Conservation (phyloP, 2,113 vertebrate genomes). For the Ceyx melanurus region DNA sequence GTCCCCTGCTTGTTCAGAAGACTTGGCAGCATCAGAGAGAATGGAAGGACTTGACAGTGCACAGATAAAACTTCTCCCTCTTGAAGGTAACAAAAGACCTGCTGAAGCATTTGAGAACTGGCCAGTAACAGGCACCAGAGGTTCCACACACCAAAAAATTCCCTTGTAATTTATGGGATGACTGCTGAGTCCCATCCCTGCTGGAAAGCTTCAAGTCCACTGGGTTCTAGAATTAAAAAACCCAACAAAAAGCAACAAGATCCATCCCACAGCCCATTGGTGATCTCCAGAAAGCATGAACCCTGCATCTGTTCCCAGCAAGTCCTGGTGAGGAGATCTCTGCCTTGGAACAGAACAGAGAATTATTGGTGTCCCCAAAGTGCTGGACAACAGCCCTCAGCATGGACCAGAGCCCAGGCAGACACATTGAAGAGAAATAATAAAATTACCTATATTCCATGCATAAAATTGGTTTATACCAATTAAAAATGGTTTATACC, state of each 20-base stretch:
- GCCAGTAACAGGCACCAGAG: not conserved
- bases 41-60: not conserved
- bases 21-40: not conserved
- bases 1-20: not conserved
- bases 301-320: not conserved
- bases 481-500: not conserved
- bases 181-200: accelerated
- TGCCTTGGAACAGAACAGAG: not conserved
- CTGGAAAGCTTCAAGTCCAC: not conserved
- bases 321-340: not conserved
- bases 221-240: not conserved
- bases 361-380: not conserved
- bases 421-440: not conserved
- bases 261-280: not conserved
- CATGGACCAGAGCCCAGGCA: not conserved
- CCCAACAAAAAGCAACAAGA: not conserved
- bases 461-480: not conserved
- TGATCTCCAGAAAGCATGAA: not conserved
- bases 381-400: not conserved
- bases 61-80: not conserved
- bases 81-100: not conserved
- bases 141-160: not conserved
- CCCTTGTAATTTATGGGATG: not conserved
- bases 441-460: not conserved
- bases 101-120: not conserved